phyloP scores from a whole-genome alignment of 1,140 invertebrate species.

The Papilio machaon region DNA sequence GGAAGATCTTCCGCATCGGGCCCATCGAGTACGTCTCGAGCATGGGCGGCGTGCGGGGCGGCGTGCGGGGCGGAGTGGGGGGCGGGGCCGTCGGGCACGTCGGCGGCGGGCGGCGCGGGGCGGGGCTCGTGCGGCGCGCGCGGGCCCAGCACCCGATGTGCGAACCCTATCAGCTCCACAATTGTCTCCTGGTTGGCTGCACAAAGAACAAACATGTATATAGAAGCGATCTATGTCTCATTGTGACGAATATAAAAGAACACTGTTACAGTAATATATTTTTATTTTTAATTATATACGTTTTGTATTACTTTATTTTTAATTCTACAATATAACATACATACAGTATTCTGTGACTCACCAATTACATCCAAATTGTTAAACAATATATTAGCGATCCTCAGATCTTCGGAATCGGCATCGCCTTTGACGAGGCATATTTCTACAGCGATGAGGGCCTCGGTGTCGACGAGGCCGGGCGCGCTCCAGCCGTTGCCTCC shows the following conservation, averaged over 20 bases:
- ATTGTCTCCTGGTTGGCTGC: constrained; percentile 97
- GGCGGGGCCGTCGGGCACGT: constrained; percentile 35
- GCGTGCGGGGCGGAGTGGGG: constrained; percentile 36
- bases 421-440: constrained; percentile 87
- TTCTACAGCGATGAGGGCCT: constrained; percentile 94
- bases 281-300: neutral
- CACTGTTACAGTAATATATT: neutral
- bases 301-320: neutral
- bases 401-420: constrained; percentile 84
- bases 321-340: neutral
- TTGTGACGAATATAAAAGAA: neutral
- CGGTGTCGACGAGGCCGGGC: constrained; percentile 84
- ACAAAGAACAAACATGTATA: constrained; percentile 37
- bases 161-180: constrained; percentile 94
- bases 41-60: neutral
- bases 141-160: constrained; percentile 84
- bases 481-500: constrained; percentile 55
- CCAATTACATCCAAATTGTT: constrained; percentile 97
- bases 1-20: neutral
- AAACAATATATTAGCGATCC: constrained; percentile 93
- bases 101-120: constrained; percentile 36
- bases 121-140: constrained; percentile 30
- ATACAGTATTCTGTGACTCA: constrained; percentile 63
- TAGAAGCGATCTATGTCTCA: neutral
- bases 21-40: neutral